A percentile compares a stretch with the other conserved stretches of the same genome.
These are phyloP conservation scores for Heliconius hermathena DNA, from an alignment of 1,140 invertebrate genomes.

Conservation along the genomic window DNA sequence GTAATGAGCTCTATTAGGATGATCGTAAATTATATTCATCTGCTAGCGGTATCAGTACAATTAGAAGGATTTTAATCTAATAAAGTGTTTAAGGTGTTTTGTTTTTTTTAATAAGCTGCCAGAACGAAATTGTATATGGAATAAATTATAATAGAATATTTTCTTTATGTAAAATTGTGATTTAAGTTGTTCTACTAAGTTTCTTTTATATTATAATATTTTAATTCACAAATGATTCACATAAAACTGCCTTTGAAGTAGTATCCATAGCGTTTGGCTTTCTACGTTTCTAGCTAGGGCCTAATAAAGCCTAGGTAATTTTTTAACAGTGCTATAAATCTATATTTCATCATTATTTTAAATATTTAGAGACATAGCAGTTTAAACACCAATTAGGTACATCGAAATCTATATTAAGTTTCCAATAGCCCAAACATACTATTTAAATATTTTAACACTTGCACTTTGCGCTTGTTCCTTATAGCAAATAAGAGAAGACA, in stretches of 20 bases:
- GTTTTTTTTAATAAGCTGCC: not conserved
- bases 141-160: not conserved
- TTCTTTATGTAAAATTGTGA: too few relatives aligned
- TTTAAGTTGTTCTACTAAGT: not conserved
- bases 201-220: too few relatives aligned
- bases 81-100: not conserved
- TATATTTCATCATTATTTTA: too few relatives aligned
- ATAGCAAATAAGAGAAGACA: slow-evolving; percentile 23
- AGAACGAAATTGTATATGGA: not conserved
- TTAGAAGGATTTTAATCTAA: slow-evolving; percentile 15
- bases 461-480: slow-evolving; percentile 21
- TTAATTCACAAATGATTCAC: too few relatives aligned
- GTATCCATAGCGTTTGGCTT: too few relatives aligned
- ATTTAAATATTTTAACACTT: slow-evolving; percentile 3
- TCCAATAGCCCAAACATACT: not conserved
- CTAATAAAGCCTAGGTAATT: too few relatives aligned
- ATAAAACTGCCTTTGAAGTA: too few relatives aligned
- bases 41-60: slow-evolving; percentile 17
- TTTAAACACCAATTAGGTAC: not conserved
- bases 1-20: slow-evolving; percentile 29
- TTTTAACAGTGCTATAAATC: too few relatives aligned
- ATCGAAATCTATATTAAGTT: not conserved
- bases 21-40: slow-evolving; percentile 23
- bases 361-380: not conserved
- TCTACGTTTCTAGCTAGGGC: too few relatives aligned